Conservation (phyloP, 2,888 invertebrate species). For the Ennomos fuscantarius region DNA sequence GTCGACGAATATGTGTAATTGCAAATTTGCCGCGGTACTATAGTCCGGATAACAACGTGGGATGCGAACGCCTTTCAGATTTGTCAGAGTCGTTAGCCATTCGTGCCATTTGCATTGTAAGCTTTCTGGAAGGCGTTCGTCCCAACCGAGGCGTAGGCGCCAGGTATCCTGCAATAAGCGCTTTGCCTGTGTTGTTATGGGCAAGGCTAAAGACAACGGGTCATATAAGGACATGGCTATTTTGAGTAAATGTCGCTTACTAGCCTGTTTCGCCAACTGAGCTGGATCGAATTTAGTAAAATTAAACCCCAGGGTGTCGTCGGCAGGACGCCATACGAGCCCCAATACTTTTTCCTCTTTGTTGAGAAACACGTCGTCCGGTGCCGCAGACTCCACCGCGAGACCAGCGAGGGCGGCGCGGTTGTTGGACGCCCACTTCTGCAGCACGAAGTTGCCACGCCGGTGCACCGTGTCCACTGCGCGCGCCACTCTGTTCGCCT, state of each 20-base stretch:
- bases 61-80: background rate
- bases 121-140: background rate
- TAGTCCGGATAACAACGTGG: slow-evolving; percentile 29
- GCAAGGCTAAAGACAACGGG: background rate
- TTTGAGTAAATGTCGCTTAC: background rate
- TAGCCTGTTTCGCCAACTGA: background rate
- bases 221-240: background rate
- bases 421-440: slow-evolving; percentile 9
- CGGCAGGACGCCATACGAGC: background rate
- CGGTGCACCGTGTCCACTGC: slow-evolving; percentile 6
- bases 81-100: background rate
- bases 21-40: slow-evolving; percentile 1
- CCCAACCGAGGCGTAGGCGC: background rate
- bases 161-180: background rate
- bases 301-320: background rate
- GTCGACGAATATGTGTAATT: slow-evolving; percentile 22
- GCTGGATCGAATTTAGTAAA: background rate
- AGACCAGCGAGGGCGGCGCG: background rate
- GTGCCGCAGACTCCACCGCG: background rate
- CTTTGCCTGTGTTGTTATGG: background rate
- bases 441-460: slow-evolving; percentile 3
- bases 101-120: background rate
- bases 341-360: slow-evolving; percentile 4
- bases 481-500: background rate
- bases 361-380: background rate